Conservation (phyloP, 1,140 invertebrate genomes). For the Drosophila santomea region DNA sequence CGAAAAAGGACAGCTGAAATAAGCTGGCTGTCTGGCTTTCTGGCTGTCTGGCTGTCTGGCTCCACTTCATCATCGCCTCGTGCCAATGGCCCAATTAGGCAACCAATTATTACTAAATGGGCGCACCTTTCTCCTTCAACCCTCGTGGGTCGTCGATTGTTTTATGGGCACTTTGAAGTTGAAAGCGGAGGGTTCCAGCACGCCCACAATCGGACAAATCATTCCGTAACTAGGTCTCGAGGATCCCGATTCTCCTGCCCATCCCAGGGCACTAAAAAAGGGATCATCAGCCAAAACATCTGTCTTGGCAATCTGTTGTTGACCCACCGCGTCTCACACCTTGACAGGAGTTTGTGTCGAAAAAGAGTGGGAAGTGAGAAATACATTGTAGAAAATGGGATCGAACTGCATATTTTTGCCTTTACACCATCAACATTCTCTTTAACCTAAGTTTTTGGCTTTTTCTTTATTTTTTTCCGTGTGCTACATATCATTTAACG, state of each 20-base stretch:
- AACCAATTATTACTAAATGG: conserved; percentile 46
- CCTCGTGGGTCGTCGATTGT: conserved; percentile 11
- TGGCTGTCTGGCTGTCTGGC: conserved; percentile 4
- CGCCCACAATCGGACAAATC: conserved; percentile 54
- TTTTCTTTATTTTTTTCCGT: neutral
- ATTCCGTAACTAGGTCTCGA: conserved; percentile 46
- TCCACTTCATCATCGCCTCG: conserved; percentile 32
- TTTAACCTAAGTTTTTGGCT: no score
- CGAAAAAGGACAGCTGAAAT: conserved; percentile 22
- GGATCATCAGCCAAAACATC: conserved; percentile 35
- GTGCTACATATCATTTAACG: conserved; percentile 6
- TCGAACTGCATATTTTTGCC: no score
- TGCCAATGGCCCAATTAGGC: conserved; percentile 48
- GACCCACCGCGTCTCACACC: conserved; percentile 32
- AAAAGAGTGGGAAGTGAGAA: neutral
- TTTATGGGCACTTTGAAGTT: conserved; percentile 19
- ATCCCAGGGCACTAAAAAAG: conserved; percentile 2
- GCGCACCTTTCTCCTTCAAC: conserved; percentile 33
- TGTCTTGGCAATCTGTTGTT: conserved; percentile 40
- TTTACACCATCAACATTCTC: no score
- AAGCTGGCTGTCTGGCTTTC: neutral
- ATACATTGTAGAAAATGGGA: conserved; percentile 4
- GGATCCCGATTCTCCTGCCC: no score
- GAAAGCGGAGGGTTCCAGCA: conserved; percentile 3
- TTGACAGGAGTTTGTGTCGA: conserved; percentile 7